These are phyloP conservation scores for Anguilla obscura DNA, from an alignment of 2,797 vertebrate species.

Conservation along the genomic window DNA sequence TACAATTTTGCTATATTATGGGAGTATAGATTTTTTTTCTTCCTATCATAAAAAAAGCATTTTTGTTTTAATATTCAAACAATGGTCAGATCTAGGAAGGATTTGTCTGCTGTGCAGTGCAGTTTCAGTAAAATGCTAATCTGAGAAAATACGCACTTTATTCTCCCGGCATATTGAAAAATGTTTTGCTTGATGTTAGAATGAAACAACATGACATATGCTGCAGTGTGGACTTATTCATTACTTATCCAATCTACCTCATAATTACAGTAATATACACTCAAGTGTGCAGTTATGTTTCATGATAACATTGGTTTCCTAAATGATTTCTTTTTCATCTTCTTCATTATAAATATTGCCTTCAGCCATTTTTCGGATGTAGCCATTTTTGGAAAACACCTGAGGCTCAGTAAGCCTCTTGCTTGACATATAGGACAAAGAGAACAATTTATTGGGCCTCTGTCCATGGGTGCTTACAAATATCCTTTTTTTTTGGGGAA, in stretches of 20 bases:
- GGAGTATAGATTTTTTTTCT: background rate
- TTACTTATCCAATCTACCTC: background rate
- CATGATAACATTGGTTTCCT: background rate
- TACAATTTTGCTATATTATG: background rate
- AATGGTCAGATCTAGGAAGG: background rate
- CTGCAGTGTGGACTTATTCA: background rate
- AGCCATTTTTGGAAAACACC: background rate
- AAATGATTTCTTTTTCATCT: background rate
- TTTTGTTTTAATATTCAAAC: background rate
- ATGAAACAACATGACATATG: slow-evolving; percentile 2
- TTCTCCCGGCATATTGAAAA: background rate
- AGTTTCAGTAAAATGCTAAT: background rate
- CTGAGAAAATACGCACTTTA: background rate
- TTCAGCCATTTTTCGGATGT: background rate
- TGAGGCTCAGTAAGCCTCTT: background rate
- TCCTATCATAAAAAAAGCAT: background rate
- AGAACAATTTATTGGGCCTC: background rate
- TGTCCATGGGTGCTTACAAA: background rate
- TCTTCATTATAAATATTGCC: background rate
- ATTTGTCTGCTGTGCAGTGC: background rate
- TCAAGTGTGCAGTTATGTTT: slow-evolving; percentile 6
- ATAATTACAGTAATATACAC: slow-evolving; percentile 18
- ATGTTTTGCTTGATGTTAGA: background rate
- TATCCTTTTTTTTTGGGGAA: background rate
- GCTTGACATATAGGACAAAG: background rate